Evolutionary conservation across 2,797 vertebrate genomes (phyloP), one percentile per base, ranked within the genome.

Genomic region (Tapirus indicus): DNA sequence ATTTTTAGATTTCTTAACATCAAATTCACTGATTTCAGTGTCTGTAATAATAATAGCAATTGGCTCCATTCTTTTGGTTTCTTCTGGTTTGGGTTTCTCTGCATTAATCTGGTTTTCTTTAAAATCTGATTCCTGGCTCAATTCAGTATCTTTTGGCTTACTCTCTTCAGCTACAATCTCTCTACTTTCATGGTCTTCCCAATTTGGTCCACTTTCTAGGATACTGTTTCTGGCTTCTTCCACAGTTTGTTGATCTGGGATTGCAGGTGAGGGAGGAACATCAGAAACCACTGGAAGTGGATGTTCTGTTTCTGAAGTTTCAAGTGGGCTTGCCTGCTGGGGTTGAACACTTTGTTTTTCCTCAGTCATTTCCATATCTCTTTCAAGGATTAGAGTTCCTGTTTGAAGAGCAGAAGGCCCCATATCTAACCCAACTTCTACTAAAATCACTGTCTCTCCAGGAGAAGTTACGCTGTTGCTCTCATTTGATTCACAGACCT

Each of bases 11-110:
- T 98, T 98, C 0, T 97, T 97, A 89, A 98, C 95, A 56, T 99
- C 98, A 64, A 98, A 98, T 88, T 99, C 99, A 96, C 98, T 98
- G 0, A 98, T 98, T 96, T 99, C 99, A 0, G 99, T 99, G 97
- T 99, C 98, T 5, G 98, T 99, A 86, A 99, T 99, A 91, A 99
- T 88, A 0, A 99, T 99, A 96, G 98, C 93, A 7, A 98, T 94
- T 1, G 98, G 97, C 0, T 98, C 6, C 0, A 98, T 97, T 0
- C 41, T 1, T 13, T 91, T 96, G 75, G 88, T 98, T 80, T 97
- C 97, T 97, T 98, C 98, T 13, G 88, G 52, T 21, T 90, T 95
- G 47, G 88, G 93, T 91, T 98, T 95, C 92, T 98, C 97, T 72
- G 64, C 8, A 0, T 56, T 64, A 0, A 0, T 75, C 41, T 83